Conservation (phyloP, 2,888 invertebrate species). For the Fabriciana adippe region DNA sequence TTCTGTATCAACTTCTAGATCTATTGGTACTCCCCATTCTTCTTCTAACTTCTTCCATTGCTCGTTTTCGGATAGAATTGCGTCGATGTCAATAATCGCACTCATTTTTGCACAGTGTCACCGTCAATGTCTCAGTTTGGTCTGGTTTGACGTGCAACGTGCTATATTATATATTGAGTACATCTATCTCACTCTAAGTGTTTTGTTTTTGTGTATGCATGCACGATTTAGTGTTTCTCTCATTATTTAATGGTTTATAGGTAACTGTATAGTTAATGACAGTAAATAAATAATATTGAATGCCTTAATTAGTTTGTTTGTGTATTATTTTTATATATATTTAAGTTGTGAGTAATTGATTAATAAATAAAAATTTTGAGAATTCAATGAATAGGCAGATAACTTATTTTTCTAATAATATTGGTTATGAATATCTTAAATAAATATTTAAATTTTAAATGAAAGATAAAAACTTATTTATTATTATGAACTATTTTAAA, state of each 20-base stretch:
- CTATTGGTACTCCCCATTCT: conserved; percentile 68
- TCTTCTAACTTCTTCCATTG: conserved; percentile 69
- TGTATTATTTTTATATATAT: conserved; percentile 1
- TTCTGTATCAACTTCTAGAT: conserved; percentile 65
- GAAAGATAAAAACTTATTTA: too few species aligned
- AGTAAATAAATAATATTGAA: neutral
- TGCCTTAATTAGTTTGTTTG: conserved; percentile 11
- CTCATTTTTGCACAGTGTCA: conserved; percentile 42
- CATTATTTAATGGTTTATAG: conserved; percentile 3
- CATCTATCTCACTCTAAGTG: conserved; percentile 6
- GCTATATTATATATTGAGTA: conserved; percentile 21
- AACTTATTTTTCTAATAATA: too few species aligned
- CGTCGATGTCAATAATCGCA: conserved; percentile 59
- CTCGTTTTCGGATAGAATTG: conserved; percentile 64
- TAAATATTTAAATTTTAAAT: too few species aligned
- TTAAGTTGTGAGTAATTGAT: neutral
- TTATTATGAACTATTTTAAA: too few species aligned
- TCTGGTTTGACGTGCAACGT: conserved; percentile 28
- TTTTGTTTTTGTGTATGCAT: neutral
- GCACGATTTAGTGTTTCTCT: neutral
- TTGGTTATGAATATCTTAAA: too few species aligned
- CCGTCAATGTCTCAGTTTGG: conserved; percentile 2
- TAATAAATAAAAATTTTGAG: neutral
- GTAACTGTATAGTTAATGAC: neutral
- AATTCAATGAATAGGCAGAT: neutral